These are phyloP conservation scores for Uropetala carovei DNA, from an alignment of 2,888 invertebrate species.

Conservation along the genomic window DNA sequence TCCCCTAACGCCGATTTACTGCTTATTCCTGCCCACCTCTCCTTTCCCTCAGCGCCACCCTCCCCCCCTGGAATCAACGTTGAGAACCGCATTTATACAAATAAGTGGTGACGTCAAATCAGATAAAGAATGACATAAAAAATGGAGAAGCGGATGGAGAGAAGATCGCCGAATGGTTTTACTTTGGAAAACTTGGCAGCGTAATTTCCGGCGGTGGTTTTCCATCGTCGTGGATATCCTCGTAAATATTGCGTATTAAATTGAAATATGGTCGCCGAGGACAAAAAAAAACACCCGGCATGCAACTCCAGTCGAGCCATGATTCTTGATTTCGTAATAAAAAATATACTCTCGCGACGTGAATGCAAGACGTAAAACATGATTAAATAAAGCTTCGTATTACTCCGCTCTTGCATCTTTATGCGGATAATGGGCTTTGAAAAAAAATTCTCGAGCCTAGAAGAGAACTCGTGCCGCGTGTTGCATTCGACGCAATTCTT, in stretches of 20 bases:
- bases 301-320: background rate
- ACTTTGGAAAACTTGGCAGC: background rate
- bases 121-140: background rate
- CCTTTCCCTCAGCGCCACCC: background rate
- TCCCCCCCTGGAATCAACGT: constrained; percentile 10
- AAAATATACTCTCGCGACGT: background rate
- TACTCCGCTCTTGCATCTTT: background rate
- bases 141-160: background rate
- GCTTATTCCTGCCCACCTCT: background rate
- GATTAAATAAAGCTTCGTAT: background rate
- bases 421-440: constrained; percentile 40
- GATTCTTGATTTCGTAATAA: background rate
- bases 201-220: background rate
- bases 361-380: background rate
- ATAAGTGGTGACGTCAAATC: constrained; percentile 24
- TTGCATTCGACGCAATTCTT: background rate
- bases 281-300: background rate
- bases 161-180: background rate
- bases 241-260: background rate
- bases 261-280: background rate
- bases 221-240: background rate
- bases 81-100: constrained; percentile 2
- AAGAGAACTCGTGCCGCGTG: background rate
- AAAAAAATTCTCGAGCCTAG: constrained; percentile 18
- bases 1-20: background rate